A percentile compares a stretch with the other conserved stretches of the same genome.
Evolutionary conservation across 2,113 vertebrate species (phyloP).

Genomic region (Onychorhynchus coronatus): DNA sequence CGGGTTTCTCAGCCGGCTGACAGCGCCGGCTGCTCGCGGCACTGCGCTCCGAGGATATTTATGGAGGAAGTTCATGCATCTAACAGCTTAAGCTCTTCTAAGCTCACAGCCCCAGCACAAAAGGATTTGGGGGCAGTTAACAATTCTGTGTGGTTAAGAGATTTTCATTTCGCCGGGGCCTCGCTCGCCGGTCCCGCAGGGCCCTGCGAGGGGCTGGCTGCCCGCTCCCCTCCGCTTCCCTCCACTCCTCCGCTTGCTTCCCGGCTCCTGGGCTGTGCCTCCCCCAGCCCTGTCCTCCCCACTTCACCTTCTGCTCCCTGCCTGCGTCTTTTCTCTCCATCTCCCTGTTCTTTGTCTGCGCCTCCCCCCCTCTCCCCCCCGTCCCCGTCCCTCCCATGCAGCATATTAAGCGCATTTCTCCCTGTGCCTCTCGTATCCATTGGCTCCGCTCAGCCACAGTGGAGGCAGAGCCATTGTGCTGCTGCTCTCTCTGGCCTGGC

Average conservation of each 20-base stretch:
- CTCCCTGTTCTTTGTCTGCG: slow-evolving; percentile 45
- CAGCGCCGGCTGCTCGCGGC: neutral
- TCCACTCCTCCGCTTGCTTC: neutral
- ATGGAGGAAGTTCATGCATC: slow-evolving; percentile 78
- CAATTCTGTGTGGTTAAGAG: slow-evolving; percentile 75
- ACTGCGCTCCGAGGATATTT: slow-evolving; percentile 37
- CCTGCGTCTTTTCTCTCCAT: neutral
- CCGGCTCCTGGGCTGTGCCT: neutral
- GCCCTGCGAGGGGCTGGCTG: neutral
- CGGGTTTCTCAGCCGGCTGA: slow-evolving; percentile 49
- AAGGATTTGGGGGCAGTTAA: slow-evolving; percentile 79
- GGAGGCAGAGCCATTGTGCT: neutral
- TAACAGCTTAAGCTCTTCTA: slow-evolving; percentile 78
- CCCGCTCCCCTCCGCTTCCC: neutral
- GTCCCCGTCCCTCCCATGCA: slow-evolving; percentile 35
- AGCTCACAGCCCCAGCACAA: slow-evolving; percentile 70
- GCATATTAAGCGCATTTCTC: neutral
- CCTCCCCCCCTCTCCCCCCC: neutral
- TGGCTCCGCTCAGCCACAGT: neutral
- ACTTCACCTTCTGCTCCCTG: slow-evolving; percentile 16
- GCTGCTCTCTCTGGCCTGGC: neutral
- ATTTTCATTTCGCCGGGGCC: slow-evolving; percentile 58
- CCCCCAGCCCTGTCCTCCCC: neutral
- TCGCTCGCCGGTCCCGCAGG: slow-evolving; percentile 4
- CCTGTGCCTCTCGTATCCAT: neutral